Conservation (phyloP, 2,113 vertebrate genomes). For the Corythornis vintsioides region DNA sequence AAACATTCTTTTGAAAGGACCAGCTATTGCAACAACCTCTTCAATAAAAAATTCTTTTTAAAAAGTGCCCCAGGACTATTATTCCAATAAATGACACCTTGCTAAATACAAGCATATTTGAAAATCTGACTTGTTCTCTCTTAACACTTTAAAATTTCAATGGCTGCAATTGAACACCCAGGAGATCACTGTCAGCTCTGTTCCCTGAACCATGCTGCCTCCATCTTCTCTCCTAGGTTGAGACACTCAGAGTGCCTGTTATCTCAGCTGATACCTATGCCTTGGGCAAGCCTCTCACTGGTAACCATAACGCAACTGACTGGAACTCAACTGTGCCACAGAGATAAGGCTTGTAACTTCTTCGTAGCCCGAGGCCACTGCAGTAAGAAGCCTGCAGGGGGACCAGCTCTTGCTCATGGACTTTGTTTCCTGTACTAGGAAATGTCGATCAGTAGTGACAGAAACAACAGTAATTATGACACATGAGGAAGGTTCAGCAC, state of each 20-base stretch:
- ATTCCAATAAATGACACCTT: neutral
- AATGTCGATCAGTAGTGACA: neutral
- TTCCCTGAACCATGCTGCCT: neutral
- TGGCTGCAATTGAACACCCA: neutral
- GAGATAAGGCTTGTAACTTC: neutral
- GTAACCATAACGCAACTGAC: fast-evolving
- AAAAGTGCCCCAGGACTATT: neutral
- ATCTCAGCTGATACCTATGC: neutral
- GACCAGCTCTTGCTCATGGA: neutral
- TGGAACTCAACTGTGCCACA: fast-evolving
- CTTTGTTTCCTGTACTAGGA: neutral
- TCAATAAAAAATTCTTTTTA: neutral
- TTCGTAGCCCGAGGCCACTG: neutral
- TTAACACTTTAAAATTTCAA: neutral
- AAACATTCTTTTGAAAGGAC: neutral
- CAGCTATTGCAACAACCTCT: neutral
- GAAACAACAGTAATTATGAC: neutral
- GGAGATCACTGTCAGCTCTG: neutral
- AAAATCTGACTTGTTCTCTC: neutral
- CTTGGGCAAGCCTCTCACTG: neutral
- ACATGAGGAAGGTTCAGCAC: neutral
- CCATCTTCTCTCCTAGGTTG: neutral
- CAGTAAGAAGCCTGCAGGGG: neutral
- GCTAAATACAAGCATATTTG: neutral
- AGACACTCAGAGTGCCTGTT: neutral